Conservation (phyloP, 64 coral and sea anemone species). For the Actinia tenebrosa region DNA sequence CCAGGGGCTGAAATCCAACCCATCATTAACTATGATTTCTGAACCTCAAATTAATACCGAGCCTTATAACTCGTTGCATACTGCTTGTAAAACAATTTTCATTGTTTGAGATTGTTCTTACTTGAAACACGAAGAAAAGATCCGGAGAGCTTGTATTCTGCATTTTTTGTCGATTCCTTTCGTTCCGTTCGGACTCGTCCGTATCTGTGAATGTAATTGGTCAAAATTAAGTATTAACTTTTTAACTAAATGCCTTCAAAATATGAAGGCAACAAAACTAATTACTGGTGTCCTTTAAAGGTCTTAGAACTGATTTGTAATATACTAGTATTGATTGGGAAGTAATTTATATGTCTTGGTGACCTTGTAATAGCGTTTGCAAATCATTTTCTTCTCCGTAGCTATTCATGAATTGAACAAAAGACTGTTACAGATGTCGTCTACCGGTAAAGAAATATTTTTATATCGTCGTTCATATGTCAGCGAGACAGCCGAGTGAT, state of each 20-base stretch:
- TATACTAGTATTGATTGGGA: not conserved
- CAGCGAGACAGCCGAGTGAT: not conserved
- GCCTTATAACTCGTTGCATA: too few species aligned
- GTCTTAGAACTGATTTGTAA: not conserved
- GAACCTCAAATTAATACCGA: too few species aligned
- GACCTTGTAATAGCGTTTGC: not conserved
- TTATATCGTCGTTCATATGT: not conserved
- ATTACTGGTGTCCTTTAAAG: not conserved
- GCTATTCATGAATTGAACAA: not conserved
- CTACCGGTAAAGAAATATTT: not conserved
- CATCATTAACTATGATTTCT: too few species aligned
- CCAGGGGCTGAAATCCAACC: too few species aligned
- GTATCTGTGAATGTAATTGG: not conserved
- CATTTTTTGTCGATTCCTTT: not conserved
- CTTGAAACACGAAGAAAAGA: slow-evolving; percentile 2
- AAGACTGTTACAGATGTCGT: not conserved
- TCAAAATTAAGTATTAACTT: not conserved
- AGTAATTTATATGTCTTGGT: not conserved
- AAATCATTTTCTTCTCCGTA: not conserved
- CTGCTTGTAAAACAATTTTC: too few species aligned
- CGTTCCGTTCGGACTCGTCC: not conserved
- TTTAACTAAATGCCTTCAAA: not conserved
- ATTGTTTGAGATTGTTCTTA: not conserved
- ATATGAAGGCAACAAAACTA: not conserved
- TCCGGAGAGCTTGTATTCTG: not conserved